Evolutionary conservation across 2,888 invertebrate species (phyloP), one percentile per base, ranked within the genome.

Genomic region (Dolichomitus sp.): DNA sequence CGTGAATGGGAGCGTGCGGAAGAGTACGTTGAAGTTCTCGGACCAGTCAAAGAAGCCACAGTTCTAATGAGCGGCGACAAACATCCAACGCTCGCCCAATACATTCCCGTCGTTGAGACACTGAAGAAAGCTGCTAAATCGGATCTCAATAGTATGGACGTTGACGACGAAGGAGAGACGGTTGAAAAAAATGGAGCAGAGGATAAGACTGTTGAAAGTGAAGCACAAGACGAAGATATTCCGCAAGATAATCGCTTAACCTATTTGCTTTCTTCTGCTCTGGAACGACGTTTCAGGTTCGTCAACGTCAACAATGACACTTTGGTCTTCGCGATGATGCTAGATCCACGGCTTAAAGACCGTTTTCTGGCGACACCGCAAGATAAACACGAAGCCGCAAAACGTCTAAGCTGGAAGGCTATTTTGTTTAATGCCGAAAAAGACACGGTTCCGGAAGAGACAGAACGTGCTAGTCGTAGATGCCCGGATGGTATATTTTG

Each of bases 31-130:
- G 50, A n/a, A 17, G 17, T n/a, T 6, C 50, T 50, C 2, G 50
- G 17, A 6, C 77, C 69, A 7, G 27, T 77, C 5, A 77, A 68
- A 77, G 77, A 77, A 48, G 77, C 57, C 4, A 77, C 69, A 7
- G 61, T 59, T 45, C 27, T 59, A 4, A 77, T 77, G 77, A 69
- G 59, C 30, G 68, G 69, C 45, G 77, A 77, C 17, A 68, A 54
- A 5, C 69, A 59, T 37, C 77, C 77, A 12, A 69, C 69, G 23
- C 54, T 77, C 17, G 68, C 69, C 4, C 45, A 33, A 30, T 77
- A 77, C 19, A 69, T 77, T 40, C 68, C 50, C 17, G 57, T 77
- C 11, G 42, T 77, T 33, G 33, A 69, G 23, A 45, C 52, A n/a
- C 27, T 69, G 30, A 68, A 45, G 12, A 69, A 68, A 48, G 59